Evolutionary conservation across 2,888 invertebrate genomes (phyloP).

Genomic region (Drosophila prolongata): DNA sequence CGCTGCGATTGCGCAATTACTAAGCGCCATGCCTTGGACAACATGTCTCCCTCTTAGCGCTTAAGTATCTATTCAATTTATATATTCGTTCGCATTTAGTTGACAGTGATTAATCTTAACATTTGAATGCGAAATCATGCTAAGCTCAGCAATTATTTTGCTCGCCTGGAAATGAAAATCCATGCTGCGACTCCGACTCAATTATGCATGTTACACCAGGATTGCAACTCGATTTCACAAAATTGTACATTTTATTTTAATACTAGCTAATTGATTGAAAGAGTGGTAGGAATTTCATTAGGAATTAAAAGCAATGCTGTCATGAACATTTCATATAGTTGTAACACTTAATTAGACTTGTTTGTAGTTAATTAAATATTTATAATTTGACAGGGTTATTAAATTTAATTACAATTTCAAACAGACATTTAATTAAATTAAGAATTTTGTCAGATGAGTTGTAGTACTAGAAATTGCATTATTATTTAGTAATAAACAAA

Average conservation of each 20-base stretch:
- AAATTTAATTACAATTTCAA: neutral
- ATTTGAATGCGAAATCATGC: slow-evolving; percentile 61
- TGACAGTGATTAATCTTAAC: slow-evolving; percentile 77
- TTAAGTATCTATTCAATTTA: slow-evolving; percentile 68
- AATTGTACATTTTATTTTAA: neutral
- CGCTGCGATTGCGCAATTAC: slow-evolving; percentile 62
- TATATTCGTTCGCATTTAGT: slow-evolving; percentile 54
- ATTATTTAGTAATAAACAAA: too few relatives aligned
- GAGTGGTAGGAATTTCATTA: slow-evolving; percentile 13
- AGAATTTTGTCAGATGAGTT: neutral
- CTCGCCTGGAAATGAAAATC: slow-evolving; percentile 14
- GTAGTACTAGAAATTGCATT: neutral
- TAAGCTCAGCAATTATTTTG: slow-evolving; percentile 51
- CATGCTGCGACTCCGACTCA: slow-evolving; percentile 12
- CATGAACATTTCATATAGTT: neutral
- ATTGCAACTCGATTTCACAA: slow-evolving; percentile 3
- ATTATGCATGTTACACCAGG: slow-evolving; percentile 23
- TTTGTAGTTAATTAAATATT: neutral
- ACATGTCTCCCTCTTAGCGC: slow-evolving; percentile 38
- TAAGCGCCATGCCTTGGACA: slow-evolving; percentile 68
- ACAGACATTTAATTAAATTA: neutral
- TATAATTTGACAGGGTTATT: slow-evolving; percentile 5
- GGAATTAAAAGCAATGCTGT: neutral
- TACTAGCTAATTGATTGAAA: neutral
- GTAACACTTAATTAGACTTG: neutral